Conservation (phyloP, 2,888 invertebrate genomes). For the Protodeltote pygarga region DNA sequence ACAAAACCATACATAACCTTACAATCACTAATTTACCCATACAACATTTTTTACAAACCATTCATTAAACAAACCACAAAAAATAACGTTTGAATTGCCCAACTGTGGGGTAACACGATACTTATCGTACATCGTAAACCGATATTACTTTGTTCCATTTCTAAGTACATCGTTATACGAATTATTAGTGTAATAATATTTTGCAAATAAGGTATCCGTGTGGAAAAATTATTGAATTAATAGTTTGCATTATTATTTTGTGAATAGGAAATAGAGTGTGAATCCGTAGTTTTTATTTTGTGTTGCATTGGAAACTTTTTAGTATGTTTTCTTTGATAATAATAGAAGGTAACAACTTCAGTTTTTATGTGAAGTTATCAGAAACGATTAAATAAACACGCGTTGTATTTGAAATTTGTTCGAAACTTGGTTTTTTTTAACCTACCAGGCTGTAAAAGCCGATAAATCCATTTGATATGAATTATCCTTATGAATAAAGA, state of each 20-base stretch:
- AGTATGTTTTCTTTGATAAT: background rate
- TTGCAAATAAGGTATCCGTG: constrained; percentile 58
- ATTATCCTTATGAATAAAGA: no score
- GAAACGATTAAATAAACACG: no score
- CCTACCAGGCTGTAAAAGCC: no score
- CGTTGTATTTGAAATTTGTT: no score
- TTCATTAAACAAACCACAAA: constrained; percentile 33
- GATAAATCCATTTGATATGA: no score
- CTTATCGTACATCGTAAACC: constrained; percentile 39
- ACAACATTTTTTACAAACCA: constrained; percentile 23
- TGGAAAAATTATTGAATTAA: constrained; percentile 47
- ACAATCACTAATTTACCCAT: constrained; percentile 21
- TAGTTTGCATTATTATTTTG: constrained; percentile 16
- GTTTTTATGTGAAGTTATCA: no score
- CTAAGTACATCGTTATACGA: constrained; percentile 17
- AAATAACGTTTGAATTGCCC: constrained; percentile 29
- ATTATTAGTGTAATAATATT: constrained; percentile 55
- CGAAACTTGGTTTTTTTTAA: no score
- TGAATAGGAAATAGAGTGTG: constrained; percentile 7
- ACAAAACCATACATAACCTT: background rate
- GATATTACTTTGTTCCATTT: constrained; percentile 49
- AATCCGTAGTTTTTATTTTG: constrained; percentile 8
- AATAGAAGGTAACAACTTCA: no score
- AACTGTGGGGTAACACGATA: constrained; percentile 35
- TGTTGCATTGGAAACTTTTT: background rate